Base-by-base conservation (phyloP, 2,113 vertebrate species). In the Oxyruncus cristatus region DNA sequence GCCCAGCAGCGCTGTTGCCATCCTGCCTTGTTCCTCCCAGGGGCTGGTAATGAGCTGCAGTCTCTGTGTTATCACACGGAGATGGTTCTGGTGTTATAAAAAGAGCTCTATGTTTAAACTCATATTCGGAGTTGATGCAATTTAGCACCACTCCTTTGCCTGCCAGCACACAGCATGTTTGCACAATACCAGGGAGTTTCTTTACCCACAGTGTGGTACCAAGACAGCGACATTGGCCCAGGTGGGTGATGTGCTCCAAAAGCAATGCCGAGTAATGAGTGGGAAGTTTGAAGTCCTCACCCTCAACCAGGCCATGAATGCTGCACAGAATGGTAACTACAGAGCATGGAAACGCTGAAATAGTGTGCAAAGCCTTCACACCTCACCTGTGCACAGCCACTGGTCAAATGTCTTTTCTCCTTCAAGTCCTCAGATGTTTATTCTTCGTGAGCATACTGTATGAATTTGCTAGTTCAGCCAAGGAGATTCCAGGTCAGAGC, bases 101-200 rank as follows among this genome's bases (percentile, higher is more conserved):
- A 95, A 91, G 47, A 88, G 18, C 50, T 94, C 79, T 70, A 0
- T 94, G 63, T 94, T 94, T 95, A 88, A 94, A 27, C 42, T 81
- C 9, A 17, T 83, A 37, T 55, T 89, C 32, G 58, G 66, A 93
- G 52, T 28, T 52, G 81, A 61, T 88, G 67, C 63, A 73, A 22
- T 92, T 92, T 76, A 95, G 88, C 85, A 66, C 42, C 62, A 86
- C 28, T 90, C 37, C 88, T 94, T 92, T 93, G 33, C 85, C 49
- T 93, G 75, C 85, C 88, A 88, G 94, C 91, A 76, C 14, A 61
- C 8, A 0, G 63, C n/a, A 42, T 93, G 90, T 94, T 95, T 96
- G 78, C 73, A 87, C 82, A 90, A 76, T 76, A 73, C 37, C 88
- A 82, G 44, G 62, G 63, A 93, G 28, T 58, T 83, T 88, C 90